Evolutionary conservation across 23 tunicate genomes (phyloP).

Genomic region (Oikopleura dioica): DNA sequence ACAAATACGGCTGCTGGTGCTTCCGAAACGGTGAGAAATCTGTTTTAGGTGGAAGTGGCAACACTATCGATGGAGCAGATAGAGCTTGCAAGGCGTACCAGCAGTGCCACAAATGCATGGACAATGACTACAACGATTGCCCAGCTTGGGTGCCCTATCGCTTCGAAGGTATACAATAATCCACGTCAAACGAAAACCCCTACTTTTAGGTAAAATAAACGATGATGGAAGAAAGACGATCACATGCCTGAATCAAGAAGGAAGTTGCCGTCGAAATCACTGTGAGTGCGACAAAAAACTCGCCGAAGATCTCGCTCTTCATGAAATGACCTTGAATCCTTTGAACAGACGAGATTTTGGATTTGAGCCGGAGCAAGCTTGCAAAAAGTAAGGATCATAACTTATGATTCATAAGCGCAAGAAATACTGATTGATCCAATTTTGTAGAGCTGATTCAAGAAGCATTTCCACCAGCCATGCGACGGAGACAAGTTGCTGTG

Average conservation of each 20-base stretch:
- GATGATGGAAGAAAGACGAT: too few relatives aligned
- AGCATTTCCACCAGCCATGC: neutral
- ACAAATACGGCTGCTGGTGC: slow-evolving; percentile 7
- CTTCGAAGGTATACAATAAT: neutral
- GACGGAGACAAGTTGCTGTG: neutral
- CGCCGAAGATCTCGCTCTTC: neutral
- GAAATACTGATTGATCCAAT: neutral
- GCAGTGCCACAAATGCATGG: neutral
- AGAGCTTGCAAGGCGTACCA: neutral
- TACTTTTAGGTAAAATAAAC: too few relatives aligned
- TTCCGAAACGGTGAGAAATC: neutral
- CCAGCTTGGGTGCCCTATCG: neutral
- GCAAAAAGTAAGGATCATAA: too few relatives aligned
- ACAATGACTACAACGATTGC: neutral
- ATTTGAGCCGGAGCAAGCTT: too few relatives aligned
- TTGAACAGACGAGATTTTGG: neutral
- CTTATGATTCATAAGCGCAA: too few relatives aligned
- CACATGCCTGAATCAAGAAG: too few relatives aligned
- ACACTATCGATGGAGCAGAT: neutral
- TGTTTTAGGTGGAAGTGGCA: neutral
- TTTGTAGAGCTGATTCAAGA: neutral
- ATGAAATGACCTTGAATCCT: slow-evolving; percentile 6
- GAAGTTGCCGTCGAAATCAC: slow-evolving; percentile 5
- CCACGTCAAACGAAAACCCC: too few relatives aligned
- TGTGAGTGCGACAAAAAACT: slow-evolving; percentile 12